Conservation (phyloP, 2,888 invertebrate species). For the Stratiomys singularior region DNA sequence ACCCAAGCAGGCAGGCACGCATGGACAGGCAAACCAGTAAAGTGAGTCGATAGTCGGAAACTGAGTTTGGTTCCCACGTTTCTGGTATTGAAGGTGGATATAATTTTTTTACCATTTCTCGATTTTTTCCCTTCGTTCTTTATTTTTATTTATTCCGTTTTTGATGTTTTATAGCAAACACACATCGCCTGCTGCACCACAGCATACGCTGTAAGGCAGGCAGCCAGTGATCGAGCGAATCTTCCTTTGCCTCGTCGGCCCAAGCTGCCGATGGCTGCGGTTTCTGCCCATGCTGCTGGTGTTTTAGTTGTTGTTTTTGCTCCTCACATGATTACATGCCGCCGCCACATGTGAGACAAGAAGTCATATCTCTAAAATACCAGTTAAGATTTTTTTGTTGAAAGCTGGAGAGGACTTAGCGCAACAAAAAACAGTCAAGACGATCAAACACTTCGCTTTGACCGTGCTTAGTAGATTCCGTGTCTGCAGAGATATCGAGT, state of each 20-base stretch:
- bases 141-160: slow-evolving; percentile 36
- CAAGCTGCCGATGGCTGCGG: no score
- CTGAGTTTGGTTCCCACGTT: slow-evolving; percentile 49
- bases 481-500: no score
- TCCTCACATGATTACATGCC: not conserved
- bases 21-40: slow-evolving; percentile 44
- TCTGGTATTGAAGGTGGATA: slow-evolving; percentile 49
- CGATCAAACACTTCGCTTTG: not conserved
- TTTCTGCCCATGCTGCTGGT: not conserved
- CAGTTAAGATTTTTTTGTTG: slow-evolving; percentile 34
- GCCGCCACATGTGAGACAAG: slow-evolving; percentile 38
- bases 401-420: no score
- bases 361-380: slow-evolving; percentile 41
- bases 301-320: not conserved
- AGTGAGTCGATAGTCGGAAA: slow-evolving; percentile 48
- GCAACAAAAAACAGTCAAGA: slow-evolving; percentile 5
- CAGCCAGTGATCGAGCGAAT: slow-evolving; percentile 30
- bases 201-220: not conserved
- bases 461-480: slow-evolving; percentile 13
- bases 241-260: slow-evolving; percentile 12
- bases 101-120: slow-evolving; percentile 35
- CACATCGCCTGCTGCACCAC: slow-evolving; percentile 26
- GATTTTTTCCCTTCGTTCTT: slow-evolving; percentile 35
- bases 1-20: not conserved
- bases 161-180: slow-evolving; percentile 36